Conservation (phyloP, 2,797 vertebrate species). For the Xyrichtys novacula region DNA sequence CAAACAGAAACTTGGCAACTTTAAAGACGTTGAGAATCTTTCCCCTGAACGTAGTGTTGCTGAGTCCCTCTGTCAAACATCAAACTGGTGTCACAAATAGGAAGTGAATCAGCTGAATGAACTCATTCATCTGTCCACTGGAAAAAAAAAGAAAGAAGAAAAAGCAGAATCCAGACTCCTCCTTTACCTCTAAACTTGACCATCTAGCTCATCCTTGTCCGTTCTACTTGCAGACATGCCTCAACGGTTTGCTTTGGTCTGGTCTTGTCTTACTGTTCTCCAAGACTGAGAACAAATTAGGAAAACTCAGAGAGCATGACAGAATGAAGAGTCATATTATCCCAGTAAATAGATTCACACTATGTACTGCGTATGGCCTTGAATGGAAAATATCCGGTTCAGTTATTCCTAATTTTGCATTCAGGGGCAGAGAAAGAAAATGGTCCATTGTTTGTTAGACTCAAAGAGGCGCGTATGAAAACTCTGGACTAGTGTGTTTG, state of each 20-base stretch:
- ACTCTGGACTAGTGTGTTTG: neutral
- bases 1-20: slow-evolving; percentile 2
- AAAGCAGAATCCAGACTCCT: slow-evolving; percentile 30
- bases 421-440: slow-evolving; percentile 35
- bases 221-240: slow-evolving; percentile 56
- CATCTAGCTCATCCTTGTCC: slow-evolving; percentile 47
- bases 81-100: slow-evolving; percentile 54
- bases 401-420: slow-evolving; percentile 51
- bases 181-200: slow-evolving; percentile 35
- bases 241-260: slow-evolving; percentile 73
- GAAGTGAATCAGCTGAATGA: slow-evolving; percentile 52
- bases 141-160: slow-evolving; percentile 21
- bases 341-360: slow-evolving; percentile 69
- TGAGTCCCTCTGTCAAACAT: slow-evolving; percentile 54
- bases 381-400: slow-evolving; percentile 59
- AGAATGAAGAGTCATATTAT: slow-evolving; percentile 79
- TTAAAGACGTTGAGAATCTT: slow-evolving; percentile 32
- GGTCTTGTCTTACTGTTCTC: slow-evolving; percentile 60
- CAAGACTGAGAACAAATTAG: slow-evolving; percentile 65
- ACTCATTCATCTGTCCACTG: slow-evolving; percentile 39
- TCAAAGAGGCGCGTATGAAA: slow-evolving; percentile 25
- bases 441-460: slow-evolving; percentile 21
- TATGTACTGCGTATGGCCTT: slow-evolving; percentile 58
- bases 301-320: slow-evolving; percentile 79
- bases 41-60: slow-evolving; percentile 21